phyloP scores from a whole-genome alignment of 2,888 invertebrate species.

The Phytoseiulus persimilis region DNA sequence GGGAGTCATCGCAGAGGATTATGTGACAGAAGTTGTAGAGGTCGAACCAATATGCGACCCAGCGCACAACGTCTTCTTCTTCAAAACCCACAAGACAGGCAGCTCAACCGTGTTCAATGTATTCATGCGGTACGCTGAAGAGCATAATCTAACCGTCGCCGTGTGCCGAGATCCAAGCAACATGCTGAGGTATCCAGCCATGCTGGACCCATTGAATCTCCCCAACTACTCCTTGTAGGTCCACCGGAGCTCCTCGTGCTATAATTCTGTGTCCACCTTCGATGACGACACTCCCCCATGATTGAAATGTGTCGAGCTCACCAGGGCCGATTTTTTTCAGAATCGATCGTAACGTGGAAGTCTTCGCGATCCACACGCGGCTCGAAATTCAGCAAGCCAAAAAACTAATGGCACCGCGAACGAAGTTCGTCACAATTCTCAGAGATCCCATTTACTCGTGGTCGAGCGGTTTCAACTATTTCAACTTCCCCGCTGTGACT shows the following conservation, averaged over 20 bases:
- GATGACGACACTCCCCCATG: too few relatives aligned
- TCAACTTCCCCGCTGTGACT: background rate
- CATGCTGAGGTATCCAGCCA: background rate
- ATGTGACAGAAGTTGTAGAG: background rate
- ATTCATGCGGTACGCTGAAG: slow-evolving; percentile 12
- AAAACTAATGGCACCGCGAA: background rate
- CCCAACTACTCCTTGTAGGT: background rate
- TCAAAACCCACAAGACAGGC: slow-evolving; percentile 31
- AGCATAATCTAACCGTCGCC: slow-evolving; percentile 11
- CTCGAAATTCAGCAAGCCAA: background rate
- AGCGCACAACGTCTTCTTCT: background rate
- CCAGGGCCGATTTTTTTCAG: too few relatives aligned
- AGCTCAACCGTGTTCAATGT: slow-evolving; percentile 10
- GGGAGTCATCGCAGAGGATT: background rate
- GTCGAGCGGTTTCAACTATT: slow-evolving; percentile 19
- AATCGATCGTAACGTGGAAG: slow-evolving; percentile 5
- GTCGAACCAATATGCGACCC: background rate
- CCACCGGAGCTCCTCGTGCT: too few relatives aligned
- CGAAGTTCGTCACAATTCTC: slow-evolving; percentile 28
- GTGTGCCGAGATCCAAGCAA: background rate
- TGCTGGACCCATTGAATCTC: background rate
- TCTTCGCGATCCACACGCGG: slow-evolving; percentile 10
- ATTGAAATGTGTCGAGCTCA: too few relatives aligned
- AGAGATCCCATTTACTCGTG: background rate
- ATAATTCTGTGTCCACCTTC: too few relatives aligned